phyloP scores from a whole-genome alignment of 2,888 invertebrate species.

The Galeruca laticollis region DNA sequence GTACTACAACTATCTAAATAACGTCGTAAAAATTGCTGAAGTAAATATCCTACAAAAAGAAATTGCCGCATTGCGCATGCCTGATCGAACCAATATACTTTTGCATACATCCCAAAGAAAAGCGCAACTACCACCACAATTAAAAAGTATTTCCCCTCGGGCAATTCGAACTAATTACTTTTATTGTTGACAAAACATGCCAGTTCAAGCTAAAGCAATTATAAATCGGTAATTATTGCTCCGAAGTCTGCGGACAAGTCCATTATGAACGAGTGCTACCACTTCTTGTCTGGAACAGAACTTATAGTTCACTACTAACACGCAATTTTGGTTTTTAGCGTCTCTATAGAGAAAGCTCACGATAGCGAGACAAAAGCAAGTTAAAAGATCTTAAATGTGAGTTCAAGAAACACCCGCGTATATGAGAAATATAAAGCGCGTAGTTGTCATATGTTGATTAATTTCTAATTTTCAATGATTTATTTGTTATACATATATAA shows the following conservation, averaged over 20 bases:
- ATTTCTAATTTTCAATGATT: not conserved
- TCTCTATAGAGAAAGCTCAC: slow-evolving; percentile 14
- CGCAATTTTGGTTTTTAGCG: slow-evolving; percentile 28
- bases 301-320: slow-evolving; percentile 5
- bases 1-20: too few species aligned
- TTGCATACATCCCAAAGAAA: slow-evolving; percentile 8
- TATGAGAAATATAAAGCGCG: not conserved
- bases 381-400: slow-evolving; percentile 18
- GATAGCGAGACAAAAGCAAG: slow-evolving; percentile 17
- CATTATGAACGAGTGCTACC: slow-evolving; percentile 29
- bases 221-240: slow-evolving; percentile 44
- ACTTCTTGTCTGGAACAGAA: slow-evolving; percentile 26
- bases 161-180: slow-evolving; percentile 42
- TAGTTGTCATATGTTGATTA: slow-evolving; percentile 16
- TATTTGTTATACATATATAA: too few species aligned
- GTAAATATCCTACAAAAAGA: not conserved
- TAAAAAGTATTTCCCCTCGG: slow-evolving; percentile 32
- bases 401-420: slow-evolving; percentile 1
- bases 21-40: not conserved
- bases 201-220: slow-evolving; percentile 42
- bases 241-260: slow-evolving; percentile 33
- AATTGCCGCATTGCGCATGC: not conserved
- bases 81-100: not conserved
- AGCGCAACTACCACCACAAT: slow-evolving; percentile 22
- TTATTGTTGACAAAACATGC: slow-evolving; percentile 47